Evolutionary conservation across 1,140 invertebrate genomes (phyloP).

Genomic region (silkworm (Bombyx mori)): DNA sequence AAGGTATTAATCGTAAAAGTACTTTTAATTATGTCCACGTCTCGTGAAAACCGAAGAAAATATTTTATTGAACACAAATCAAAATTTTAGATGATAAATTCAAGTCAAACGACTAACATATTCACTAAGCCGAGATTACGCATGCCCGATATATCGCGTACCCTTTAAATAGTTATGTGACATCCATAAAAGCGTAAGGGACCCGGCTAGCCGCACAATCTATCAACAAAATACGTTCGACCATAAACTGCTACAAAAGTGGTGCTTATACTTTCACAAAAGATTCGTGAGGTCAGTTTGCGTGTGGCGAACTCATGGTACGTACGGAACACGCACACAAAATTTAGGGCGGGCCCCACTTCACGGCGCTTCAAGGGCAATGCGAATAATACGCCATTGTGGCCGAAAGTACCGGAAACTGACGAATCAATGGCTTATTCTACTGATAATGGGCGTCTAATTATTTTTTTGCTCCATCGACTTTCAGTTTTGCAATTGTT

Average conservation of each 20-base stretch:
- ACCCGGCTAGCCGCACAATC: too few relatives aligned
- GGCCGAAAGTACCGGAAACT: conserved; percentile 5
- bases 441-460: conserved; percentile 3
- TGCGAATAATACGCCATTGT: conserved; percentile 3
- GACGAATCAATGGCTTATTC: conserved; percentile 9
- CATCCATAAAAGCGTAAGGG: too few relatives aligned
- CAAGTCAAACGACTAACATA: too few relatives aligned
- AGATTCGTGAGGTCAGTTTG: not conserved
- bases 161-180: too few relatives aligned
- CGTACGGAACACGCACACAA: conserved; percentile 1
- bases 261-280: conserved; percentile 2
- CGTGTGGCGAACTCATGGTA: conserved; percentile 3
- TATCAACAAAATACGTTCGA: too few relatives aligned
- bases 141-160: too few relatives aligned
- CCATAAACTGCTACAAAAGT: conserved; percentile 1
- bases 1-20: too few relatives aligned
- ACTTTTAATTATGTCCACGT: too few relatives aligned
- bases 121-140: too few relatives aligned
- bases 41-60: too few relatives aligned
- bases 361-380: not conserved
- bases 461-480: conserved; percentile 1
- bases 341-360: not conserved
- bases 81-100: too few relatives aligned
- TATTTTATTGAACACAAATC: too few relatives aligned
- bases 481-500: not conserved